phyloP scores from a whole-genome alignment of 2,797 vertebrate species.

The Leptoclinus maculatus region DNA sequence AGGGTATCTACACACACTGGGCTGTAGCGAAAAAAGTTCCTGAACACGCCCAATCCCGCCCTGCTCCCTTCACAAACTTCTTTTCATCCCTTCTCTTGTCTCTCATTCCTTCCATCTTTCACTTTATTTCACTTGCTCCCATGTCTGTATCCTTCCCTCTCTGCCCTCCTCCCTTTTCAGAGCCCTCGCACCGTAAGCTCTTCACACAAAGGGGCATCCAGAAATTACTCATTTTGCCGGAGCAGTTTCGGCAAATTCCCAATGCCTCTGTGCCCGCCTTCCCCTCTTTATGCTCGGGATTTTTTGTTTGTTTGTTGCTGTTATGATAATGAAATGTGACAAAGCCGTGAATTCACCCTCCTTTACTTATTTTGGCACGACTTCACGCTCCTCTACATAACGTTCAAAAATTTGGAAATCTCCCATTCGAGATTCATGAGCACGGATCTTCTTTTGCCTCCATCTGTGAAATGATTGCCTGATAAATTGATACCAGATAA shows the following conservation, averaged over 20 bases:
- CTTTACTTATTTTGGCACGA: slow-evolving; percentile 52
- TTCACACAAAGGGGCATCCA: slow-evolving; percentile 81
- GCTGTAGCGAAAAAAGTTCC: slow-evolving; percentile 84
- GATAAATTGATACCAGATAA: slow-evolving; percentile 47
- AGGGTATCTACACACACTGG: slow-evolving; percentile 85
- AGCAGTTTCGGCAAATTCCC: slow-evolving; percentile 77
- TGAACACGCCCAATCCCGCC: slow-evolving; percentile 84
- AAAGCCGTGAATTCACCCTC: slow-evolving; percentile 52
- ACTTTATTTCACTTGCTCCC: slow-evolving; percentile 73
- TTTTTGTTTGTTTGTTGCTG: slow-evolving; percentile 43
- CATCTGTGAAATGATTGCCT: not conserved
- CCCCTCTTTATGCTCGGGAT: slow-evolving; percentile 49
- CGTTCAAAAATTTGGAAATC: slow-evolving; percentile 26
- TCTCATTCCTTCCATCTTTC: slow-evolving; percentile 74
- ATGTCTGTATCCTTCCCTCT: slow-evolving; percentile 78
- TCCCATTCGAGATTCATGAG: slow-evolving; percentile 12
- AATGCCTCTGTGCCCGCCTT: slow-evolving; percentile 59
- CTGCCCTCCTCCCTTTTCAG: slow-evolving; percentile 77
- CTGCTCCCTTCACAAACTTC: slow-evolving; percentile 74
- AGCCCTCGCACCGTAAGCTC: slow-evolving; percentile 76
- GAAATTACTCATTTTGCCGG: slow-evolving; percentile 85
- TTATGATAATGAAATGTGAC: slow-evolving; percentile 66
- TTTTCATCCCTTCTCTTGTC: slow-evolving; percentile 72
- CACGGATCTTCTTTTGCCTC: slow-evolving; percentile 12
- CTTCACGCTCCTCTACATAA: slow-evolving; percentile 32